A percentile compares a stretch with the other conserved stretches of the same genome.
These are phyloP conservation scores for Mola mola DNA, from an alignment of 2,113 vertebrate genomes.

Conservation along the genomic window DNA sequence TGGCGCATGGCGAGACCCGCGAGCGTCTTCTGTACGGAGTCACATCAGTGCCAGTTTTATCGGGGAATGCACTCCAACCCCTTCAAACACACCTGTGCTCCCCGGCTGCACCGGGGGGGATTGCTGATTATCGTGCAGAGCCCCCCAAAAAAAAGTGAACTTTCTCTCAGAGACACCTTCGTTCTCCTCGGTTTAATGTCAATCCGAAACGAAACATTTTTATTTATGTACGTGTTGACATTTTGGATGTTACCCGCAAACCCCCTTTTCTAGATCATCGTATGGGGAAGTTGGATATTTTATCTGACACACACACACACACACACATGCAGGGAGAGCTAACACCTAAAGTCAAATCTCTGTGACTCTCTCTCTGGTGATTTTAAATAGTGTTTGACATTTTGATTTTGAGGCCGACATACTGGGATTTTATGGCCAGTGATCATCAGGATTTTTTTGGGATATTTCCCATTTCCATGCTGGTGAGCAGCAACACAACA, in stretches of 20 bases:
- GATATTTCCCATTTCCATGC: background rate
- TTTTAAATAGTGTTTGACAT: constrained; percentile 67
- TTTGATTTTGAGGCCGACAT: constrained; percentile 67
- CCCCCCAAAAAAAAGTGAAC: constrained; percentile 18
- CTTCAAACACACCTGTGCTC: constrained; percentile 29
- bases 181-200: constrained; percentile 59
- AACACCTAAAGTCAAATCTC: constrained; percentile 58
- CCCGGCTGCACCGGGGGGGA: constrained; percentile 31
- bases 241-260: constrained; percentile 61
- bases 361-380: constrained; percentile 31
- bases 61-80: constrained; percentile 32
- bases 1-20: constrained; percentile 15
- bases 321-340: constrained; percentile 36
- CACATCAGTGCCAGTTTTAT: constrained; percentile 37
- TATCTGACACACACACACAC: constrained; percentile 66
- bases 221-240: constrained; percentile 72
- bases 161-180: constrained; percentile 23
- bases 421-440: constrained; percentile 45
- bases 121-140: constrained; percentile 45
- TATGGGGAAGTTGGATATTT: constrained; percentile 56
- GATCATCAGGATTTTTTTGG: constrained; percentile 1
- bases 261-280: constrained; percentile 64
- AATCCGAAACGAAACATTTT: constrained; percentile 34
- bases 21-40: constrained; percentile 10
- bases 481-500: background rate